phyloP scores from a whole-genome alignment of 2,888 invertebrate species.

The Galeopsomyia nigrocyanea region DNA sequence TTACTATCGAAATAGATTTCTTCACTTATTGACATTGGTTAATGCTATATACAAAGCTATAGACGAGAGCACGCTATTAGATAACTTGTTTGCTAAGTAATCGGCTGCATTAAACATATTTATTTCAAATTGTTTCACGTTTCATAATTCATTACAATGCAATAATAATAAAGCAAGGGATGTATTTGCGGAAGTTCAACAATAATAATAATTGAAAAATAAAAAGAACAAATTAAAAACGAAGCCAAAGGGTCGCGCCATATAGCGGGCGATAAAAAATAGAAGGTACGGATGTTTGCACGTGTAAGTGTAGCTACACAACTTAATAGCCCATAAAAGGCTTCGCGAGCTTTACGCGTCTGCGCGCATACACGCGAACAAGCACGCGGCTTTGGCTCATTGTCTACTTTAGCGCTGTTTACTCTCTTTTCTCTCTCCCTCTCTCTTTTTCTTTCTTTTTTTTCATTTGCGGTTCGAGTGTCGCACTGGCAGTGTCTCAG shows the following conservation, averaged over 20 bases:
- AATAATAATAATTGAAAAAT: constrained; percentile 35
- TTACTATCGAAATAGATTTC: no score
- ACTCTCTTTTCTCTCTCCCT: not conserved
- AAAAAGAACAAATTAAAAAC: constrained; percentile 25
- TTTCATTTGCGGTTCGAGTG: constrained; percentile 14
- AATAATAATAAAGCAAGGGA: no score
- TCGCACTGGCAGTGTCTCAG: constrained; percentile 26
- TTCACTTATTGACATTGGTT: no score
- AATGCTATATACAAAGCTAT: no score
- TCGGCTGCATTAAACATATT: no score
- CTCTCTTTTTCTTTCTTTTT: constrained; percentile 42
- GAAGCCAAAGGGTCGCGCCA: constrained; percentile 19
- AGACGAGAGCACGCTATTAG: no score
- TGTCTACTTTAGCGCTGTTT: constrained; percentile 33
- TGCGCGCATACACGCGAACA: constrained; percentile 50
- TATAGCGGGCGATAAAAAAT: constrained; percentile 23
- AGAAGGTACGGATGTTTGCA: not conserved
- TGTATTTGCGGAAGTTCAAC: no score
- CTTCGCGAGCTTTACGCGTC: not conserved
- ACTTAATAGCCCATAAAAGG: constrained; percentile 40
- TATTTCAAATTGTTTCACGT: no score
- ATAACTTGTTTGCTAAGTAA: no score
- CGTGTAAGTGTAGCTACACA: not conserved
- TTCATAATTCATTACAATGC: no score
- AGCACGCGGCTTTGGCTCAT: constrained; percentile 20